These are phyloP conservation scores for Pitta sordida DNA, from an alignment of 2,113 vertebrate species.

Conservation along the genomic window DNA sequence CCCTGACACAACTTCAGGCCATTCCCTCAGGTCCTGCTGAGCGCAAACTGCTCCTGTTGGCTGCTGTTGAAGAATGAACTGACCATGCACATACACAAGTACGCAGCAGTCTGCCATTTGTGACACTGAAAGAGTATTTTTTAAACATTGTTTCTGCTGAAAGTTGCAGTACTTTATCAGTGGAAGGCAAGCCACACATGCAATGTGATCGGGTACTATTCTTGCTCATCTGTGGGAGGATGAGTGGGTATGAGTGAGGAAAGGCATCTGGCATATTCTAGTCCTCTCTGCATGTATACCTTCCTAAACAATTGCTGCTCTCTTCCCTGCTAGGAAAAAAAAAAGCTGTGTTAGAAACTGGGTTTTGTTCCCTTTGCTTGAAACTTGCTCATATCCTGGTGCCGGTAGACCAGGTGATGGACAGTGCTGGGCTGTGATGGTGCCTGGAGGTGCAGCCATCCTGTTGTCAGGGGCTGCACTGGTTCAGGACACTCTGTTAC, in stretches of 20 bases:
- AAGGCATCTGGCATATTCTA: neutral
- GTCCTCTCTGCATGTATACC: neutral
- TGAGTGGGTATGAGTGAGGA: neutral
- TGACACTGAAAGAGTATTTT: neutral
- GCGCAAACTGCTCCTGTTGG: accelerated
- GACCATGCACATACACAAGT: accelerated
- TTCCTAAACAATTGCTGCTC: neutral
- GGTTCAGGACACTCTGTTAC: too few relatives aligned
- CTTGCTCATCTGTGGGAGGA: conserved; percentile 5
- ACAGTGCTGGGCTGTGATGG: accelerated
- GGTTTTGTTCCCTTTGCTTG: accelerated
- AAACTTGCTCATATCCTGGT: too few relatives aligned
- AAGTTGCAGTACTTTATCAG: neutral
- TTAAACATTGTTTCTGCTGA: neutral
- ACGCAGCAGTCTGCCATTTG: neutral
- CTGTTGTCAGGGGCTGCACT: neutral
- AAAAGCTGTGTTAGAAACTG: neutral
- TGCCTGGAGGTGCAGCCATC: neutral
- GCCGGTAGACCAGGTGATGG: neutral
- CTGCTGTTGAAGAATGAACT: neutral
- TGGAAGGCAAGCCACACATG: neutral
- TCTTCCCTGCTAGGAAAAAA: neutral
- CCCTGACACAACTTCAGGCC: neutral
- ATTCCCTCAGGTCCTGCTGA: neutral
- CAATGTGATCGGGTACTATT: conserved; percentile 32